Base-by-base conservation (phyloP, 2,113 vertebrate genomes). In the Plotosus lineatus region DNA sequence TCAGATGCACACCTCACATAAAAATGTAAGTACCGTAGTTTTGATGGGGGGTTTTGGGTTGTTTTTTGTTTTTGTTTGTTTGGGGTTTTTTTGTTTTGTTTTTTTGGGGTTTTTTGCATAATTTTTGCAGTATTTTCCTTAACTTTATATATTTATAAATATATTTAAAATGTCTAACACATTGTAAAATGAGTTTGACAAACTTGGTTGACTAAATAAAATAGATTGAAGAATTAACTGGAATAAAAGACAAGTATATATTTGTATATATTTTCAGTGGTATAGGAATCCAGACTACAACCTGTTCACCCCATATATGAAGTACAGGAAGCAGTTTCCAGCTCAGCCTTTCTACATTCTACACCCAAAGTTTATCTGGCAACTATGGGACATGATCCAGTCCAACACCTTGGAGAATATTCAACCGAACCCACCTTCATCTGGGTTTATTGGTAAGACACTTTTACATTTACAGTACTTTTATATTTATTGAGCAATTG, bases 371-470 rank as follows among this genome's bases (percentile, higher is more conserved):
- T 99, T 97, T 72, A 94, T 98, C 90, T 99, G 98, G 98, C 92
- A 94, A 83, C 95, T 99, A 40, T 99, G 98, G 98, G 96, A 99
- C 71, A 90, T 98, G 85, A 97, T 99, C 88, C 97, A 99, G 90
- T 94, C 95, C 85, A 99, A 98, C 88, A 98, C 95, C n/a, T 90
- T 94, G 84, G 97, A 98, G 91, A 96, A 94, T 88, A 99, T 99
- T 88, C 98, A 99, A 85, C 98, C 97, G 85, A 99, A 99, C 75
- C 98, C 98, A 1, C 98, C 98, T 11, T 99, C 98, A 38, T 99
- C 98, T 76, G 98, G 98, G 77, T 99, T 99, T 90, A 97, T 98
- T 84, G 98, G 98, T 98, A 92, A 86, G 95, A 90, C 21, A 14
- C 44, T 14, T 15, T 26, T 26, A 40, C 4, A 5, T 31, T 15